These are phyloP conservation scores for Caradrina kadenii DNA, from an alignment of 2,888 invertebrate species.

Conservation along the genomic window DNA sequence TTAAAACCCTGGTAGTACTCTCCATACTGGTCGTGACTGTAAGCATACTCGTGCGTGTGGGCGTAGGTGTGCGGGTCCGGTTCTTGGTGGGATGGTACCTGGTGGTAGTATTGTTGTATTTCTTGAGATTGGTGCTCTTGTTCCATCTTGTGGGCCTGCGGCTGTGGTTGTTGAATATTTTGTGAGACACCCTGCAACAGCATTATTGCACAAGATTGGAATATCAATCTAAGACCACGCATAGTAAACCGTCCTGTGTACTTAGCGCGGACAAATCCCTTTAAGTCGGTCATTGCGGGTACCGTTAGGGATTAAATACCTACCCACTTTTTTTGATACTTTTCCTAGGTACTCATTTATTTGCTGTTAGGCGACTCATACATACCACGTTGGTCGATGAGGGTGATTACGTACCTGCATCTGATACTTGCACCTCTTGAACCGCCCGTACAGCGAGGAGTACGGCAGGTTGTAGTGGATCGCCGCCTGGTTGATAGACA, in stretches of 20 bases:
- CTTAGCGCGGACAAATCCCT: no score
- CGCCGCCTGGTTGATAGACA: constrained; percentile 98
- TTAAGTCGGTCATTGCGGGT: no score
- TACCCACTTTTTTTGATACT: no score
- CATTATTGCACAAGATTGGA: neutral
- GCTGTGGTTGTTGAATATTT: constrained; percentile 65
- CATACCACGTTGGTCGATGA: no score
- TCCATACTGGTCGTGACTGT: constrained; percentile 68
- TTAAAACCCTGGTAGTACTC: constrained; percentile 76
- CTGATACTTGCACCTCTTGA: constrained; percentile 96
- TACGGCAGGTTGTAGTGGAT: constrained; percentile 97
- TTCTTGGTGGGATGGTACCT: constrained; percentile 48
- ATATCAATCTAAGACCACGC: neutral
- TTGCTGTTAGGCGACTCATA: neutral
- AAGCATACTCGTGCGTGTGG: constrained; percentile 43
- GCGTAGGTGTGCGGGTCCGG: constrained; percentile 39
- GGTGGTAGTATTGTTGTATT: constrained; percentile 76
- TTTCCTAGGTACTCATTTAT: no score
- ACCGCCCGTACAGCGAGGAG: constrained; percentile 96
- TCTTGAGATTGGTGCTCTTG: constrained; percentile 65
- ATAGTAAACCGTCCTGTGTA: no score
- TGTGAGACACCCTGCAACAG: constrained; percentile 40
- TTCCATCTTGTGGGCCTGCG: constrained; percentile 68
- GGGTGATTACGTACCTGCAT: constrained; percentile 79
- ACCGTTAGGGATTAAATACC: no score